Base-by-base conservation (phyloP, 2,888 invertebrate genomes). In the Ophioninae sp. region DNA sequence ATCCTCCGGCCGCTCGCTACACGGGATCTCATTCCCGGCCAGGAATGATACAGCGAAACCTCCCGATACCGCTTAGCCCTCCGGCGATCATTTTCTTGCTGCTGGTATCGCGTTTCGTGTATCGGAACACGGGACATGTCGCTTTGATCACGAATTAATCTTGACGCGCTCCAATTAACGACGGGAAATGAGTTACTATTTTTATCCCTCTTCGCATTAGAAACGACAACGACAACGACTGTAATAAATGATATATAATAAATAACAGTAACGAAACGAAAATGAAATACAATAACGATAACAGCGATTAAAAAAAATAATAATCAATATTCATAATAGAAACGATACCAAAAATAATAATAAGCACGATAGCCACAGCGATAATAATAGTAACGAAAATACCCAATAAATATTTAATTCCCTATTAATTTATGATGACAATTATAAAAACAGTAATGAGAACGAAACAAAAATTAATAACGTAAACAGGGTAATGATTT, bases 111-210 rank as follows among this genome's bases (percentile, higher is more conserved):
- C 61, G 30, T 84, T 84, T 75, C 83, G 62, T 79, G 50, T 65
- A 74, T 65, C 73, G 70, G 20, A 57, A 69, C 61, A 8, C 20
- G 6, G 3, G 50, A 59, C 7, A n/a, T 50, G 3, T 81, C 70
- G 41, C 78, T 81, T 83, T 83, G 83, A 81, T 75, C 70, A 67
- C 20, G 77, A 39, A 72, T 44, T 74, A 77, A 74, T 65, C 73
- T 61, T 61, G 50, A n/a, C 23, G 20, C 20, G 73, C 73, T 74
- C 69, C 69, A 80, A 74, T 78, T 74, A 79, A 80, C 69, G 41
- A 17, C 10, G 41, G 37, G 17, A 70, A 65, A 74, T 64, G 21
- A 20, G 44, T 17, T 17, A 65, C 44, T 56, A 68, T 61, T 68
- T 68, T 64, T 56, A 61, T 57, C 62, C 8, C 30, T 39, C 30